Evolutionary conservation across 2,888 invertebrate species (phyloP).

Genomic region (Nomada ruficornis): DNA sequence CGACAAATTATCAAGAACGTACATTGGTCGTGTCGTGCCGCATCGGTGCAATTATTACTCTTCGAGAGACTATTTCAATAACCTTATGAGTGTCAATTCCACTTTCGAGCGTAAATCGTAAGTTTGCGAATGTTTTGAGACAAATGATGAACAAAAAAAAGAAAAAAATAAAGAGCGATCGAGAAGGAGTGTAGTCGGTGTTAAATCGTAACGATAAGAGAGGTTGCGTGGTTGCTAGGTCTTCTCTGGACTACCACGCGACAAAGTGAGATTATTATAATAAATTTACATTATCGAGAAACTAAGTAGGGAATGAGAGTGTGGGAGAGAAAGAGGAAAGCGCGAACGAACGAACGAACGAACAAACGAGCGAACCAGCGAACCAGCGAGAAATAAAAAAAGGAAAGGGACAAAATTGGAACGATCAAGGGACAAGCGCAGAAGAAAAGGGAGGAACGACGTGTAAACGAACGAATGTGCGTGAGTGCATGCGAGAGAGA

Average conservation of each 20-base stretch:
- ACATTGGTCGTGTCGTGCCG: slow-evolving; percentile 69
- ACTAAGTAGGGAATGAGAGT: slow-evolving; percentile 64
- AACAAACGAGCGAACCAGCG: neutral
- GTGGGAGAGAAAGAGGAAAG: slow-evolving; percentile 53
- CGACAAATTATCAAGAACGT: slow-evolving; percentile 34
- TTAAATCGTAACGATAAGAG: slow-evolving; percentile 78
- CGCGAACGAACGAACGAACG: slow-evolving; percentile 81
- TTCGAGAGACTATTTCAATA: slow-evolving; percentile 83
- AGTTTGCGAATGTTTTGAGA: slow-evolving; percentile 77
- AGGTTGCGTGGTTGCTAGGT: slow-evolving; percentile 49
- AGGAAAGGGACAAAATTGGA: neutral
- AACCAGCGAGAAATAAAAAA: neutral
- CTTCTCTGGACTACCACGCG: slow-evolving; percentile 44
- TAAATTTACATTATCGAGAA: slow-evolving; percentile 79
- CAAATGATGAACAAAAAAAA: slow-evolving; percentile 67
- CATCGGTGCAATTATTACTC: slow-evolving; percentile 82
- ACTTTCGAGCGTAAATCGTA: slow-evolving; percentile 82
- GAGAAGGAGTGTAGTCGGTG: slow-evolving; percentile 47
- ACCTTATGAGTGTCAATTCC: slow-evolving; percentile 84
- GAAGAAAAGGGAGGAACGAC: neutral
- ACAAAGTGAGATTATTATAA: slow-evolving; percentile 86
- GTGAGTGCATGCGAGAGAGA: slow-evolving; percentile 64
- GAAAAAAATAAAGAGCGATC: slow-evolving; percentile 41
- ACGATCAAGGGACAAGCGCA: neutral
- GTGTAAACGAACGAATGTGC: neutral